phyloP scores from a whole-genome alignment of 1,140 invertebrate genomes.

The Drosophila triauraria region DNA sequence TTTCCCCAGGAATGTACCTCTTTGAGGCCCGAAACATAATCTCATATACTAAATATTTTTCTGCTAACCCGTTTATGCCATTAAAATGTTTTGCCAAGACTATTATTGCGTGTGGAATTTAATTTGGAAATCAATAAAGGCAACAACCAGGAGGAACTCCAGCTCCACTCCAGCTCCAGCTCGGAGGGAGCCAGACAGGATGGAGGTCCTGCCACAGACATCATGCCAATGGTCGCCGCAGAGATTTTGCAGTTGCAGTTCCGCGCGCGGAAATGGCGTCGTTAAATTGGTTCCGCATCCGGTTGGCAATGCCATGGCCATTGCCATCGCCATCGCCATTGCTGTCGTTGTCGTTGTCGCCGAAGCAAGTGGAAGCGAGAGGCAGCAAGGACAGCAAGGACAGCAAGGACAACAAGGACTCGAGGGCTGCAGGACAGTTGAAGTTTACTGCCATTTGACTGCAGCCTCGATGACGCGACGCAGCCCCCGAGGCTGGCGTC shows the following conservation, averaged over 20 bases:
- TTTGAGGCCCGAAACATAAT: slow-evolving; percentile 1
- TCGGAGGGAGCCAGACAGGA: slow-evolving; percentile 4
- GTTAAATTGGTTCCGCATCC: slow-evolving; percentile 65
- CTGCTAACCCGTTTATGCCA: slow-evolving; percentile 15
- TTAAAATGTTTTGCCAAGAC: slow-evolving; percentile 13
- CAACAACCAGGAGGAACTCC: not conserved
- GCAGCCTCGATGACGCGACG: slow-evolving; percentile 40
- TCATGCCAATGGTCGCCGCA: slow-evolving; percentile 52
- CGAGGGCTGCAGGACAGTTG: slow-evolving; percentile 3
- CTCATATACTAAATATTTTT: slow-evolving; percentile 9
- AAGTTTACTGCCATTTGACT: slow-evolving; percentile 42
- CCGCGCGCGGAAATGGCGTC: slow-evolving; percentile 52
- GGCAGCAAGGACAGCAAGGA: slow-evolving; percentile 5
- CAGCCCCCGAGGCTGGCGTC: slow-evolving; percentile 29
- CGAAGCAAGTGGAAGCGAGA: slow-evolving; percentile 1
- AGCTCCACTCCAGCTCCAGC: too few relatives aligned
- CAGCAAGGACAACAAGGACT: slow-evolving; percentile 10
- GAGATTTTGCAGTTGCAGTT: slow-evolving; percentile 51
- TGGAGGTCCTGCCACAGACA: slow-evolving; percentile 27
- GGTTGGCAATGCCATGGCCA: slow-evolving; percentile 25
- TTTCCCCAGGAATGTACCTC: not conserved
- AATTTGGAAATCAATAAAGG: slow-evolving; percentile 30
- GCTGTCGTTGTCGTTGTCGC: not conserved
- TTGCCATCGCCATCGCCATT: not conserved
- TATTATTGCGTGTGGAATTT: slow-evolving; percentile 10